Evolutionary conservation across 2,888 invertebrate genomes (phyloP).

Genomic region (Dioctria linearis): DNA sequence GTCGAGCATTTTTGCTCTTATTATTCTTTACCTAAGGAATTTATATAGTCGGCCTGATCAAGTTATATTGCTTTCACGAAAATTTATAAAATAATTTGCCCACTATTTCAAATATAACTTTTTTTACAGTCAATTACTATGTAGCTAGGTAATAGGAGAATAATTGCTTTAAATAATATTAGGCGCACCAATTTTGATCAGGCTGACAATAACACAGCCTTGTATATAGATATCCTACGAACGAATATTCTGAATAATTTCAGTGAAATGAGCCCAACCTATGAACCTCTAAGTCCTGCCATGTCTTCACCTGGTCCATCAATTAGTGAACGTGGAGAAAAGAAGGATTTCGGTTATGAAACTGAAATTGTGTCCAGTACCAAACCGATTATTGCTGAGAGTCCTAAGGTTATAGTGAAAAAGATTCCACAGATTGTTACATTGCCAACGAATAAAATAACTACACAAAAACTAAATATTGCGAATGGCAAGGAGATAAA

Average conservation of each 20-base stretch:
- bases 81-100: too few species aligned
- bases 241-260: not conserved
- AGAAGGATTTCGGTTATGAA: conserved; percentile 44
- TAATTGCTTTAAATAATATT: too few species aligned
- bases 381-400: conserved; percentile 43
- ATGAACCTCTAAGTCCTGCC: conserved; percentile 61
- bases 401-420: conserved; percentile 61
- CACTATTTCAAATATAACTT: too few species aligned
- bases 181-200: too few species aligned
- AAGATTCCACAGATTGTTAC: conserved; percentile 61
- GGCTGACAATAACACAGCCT: too few species aligned
- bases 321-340: conserved; percentile 59
- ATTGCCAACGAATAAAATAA: conserved; percentile 50
- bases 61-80: too few species aligned
- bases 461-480: conserved; percentile 48
- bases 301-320: conserved; percentile 61
- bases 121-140: too few species aligned
- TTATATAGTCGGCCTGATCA: too few species aligned
- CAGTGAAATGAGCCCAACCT: conserved; percentile 62
- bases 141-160: too few species aligned
- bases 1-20: conserved; percentile 61
- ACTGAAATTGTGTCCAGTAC: conserved; percentile 18
- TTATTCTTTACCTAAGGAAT: too few species aligned
- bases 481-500: conserved; percentile 59
- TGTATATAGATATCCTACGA: too few species aligned